Conservation (phyloP, 2,888 invertebrate genomes). For the Phengaris alcon region DNA sequence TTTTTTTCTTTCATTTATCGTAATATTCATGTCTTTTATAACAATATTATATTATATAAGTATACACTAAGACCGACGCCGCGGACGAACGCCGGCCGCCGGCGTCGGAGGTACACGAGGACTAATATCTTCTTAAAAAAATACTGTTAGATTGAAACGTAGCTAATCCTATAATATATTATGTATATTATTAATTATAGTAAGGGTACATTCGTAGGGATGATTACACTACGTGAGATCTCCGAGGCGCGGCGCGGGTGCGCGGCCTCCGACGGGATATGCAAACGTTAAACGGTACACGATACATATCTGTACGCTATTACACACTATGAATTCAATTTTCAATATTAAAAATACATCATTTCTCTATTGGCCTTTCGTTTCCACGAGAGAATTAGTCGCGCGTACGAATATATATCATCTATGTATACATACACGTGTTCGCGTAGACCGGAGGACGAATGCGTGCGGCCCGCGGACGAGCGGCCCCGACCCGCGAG, state of each 20-base stretch:
- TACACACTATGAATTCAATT: conserved; percentile 70
- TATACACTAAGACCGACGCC: conserved; percentile 71
- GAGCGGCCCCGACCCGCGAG: background rate
- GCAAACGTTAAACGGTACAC: conserved; percentile 67
- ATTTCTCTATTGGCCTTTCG: conserved; percentile 77
- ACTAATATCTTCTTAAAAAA: conserved; percentile 80
- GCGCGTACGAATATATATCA: conserved; percentile 76
- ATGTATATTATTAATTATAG: conserved; percentile 72
- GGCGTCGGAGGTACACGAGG: conserved; percentile 70
- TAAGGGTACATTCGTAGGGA: conserved; percentile 75
- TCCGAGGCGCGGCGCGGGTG: conserved; percentile 62
- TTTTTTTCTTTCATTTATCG: conserved; percentile 69
- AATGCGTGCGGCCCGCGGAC: conserved; percentile 77
- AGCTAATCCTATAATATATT: conserved; percentile 72
- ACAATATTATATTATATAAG: conserved; percentile 71
- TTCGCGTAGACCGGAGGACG: conserved; percentile 77
- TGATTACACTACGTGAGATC: conserved; percentile 78
- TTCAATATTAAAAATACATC: conserved; percentile 79
- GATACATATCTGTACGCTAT: conserved; percentile 66
- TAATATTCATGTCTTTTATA: conserved; percentile 73
- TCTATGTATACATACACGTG: conserved; percentile 74
- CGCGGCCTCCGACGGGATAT: conserved; percentile 73
- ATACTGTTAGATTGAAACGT: conserved; percentile 80
- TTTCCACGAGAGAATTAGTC: conserved; percentile 76
- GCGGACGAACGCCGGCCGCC: conserved; percentile 56